These are phyloP conservation scores for Corythornis madagascariensis DNA, from an alignment of 2,113 vertebrate genomes.

Conservation along the genomic window DNA sequence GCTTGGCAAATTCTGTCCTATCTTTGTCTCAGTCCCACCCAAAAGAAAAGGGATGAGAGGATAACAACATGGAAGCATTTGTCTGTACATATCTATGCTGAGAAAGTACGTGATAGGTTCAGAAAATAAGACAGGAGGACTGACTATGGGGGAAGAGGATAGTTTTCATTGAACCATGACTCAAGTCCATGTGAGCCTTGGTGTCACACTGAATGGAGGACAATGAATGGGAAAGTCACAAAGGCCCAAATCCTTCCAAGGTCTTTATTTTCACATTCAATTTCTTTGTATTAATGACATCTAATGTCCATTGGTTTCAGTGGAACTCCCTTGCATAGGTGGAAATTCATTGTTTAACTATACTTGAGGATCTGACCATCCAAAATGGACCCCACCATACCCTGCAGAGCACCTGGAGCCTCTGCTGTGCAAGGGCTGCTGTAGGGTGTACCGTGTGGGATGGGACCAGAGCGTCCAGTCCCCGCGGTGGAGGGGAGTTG, in stretches of 20 bases:
- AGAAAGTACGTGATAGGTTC: neutral
- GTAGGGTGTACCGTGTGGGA: rapidly evolving
- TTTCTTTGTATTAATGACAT: neutral
- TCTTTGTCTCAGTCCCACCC: neutral
- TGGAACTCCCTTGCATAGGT: neutral
- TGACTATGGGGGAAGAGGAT: neutral
- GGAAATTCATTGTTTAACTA: neutral
- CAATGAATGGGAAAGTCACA: neutral
- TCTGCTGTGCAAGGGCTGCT: neutral
- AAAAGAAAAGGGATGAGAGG: neutral
- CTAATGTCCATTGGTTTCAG: neutral
- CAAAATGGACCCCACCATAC: neutral
- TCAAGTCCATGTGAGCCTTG: neutral
- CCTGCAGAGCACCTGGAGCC: neutral
- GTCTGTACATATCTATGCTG: neutral
- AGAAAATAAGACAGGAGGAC: neutral
- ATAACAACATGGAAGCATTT: neutral
- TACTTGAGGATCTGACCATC: neutral
- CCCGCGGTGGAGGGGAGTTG: neutral
- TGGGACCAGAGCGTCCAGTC: neutral
- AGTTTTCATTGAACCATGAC: neutral
- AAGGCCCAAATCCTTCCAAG: neutral
- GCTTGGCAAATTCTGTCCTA: neutral
- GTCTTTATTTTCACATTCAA: neutral
- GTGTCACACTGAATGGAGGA: neutral